Conservation (phyloP, 2,113 vertebrate genomes). For the Melierax canorus region DNA sequence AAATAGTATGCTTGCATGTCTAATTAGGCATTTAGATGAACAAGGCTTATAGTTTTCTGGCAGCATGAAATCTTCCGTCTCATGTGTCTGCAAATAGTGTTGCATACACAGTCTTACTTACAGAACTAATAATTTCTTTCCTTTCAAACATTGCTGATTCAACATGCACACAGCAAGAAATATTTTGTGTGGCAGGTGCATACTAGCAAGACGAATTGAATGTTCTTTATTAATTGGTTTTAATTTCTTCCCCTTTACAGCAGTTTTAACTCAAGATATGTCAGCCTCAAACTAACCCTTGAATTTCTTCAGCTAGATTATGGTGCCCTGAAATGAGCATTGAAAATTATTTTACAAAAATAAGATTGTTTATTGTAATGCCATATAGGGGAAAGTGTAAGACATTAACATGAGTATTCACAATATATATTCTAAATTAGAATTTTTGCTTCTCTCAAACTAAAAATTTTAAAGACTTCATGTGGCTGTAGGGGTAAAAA, state of each 20-base stretch:
- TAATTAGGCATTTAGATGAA: background rate
- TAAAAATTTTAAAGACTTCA: background rate
- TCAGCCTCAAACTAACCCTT: background rate
- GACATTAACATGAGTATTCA: background rate
- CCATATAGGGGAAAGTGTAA: background rate
- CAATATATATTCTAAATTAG: background rate
- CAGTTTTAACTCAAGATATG: background rate
- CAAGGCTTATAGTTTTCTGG: background rate
- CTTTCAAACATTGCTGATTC: background rate
- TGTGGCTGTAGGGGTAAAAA: background rate
- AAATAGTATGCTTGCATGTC: background rate
- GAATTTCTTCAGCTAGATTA: background rate
- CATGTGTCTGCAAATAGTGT: accelerated
- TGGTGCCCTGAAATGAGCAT: background rate
- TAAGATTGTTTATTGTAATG: background rate
- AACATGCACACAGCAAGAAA: background rate
- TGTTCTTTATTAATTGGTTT: background rate
- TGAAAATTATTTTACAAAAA: background rate
- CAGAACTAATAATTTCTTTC: background rate
- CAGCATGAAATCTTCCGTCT: background rate
- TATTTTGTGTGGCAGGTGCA: background rate
- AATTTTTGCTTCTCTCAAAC: background rate
- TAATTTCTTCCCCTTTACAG: background rate
- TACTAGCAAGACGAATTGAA: background rate
- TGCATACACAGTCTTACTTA: background rate